Percentiles rank a stretch among this genome's conserved stretches.
phyloP scores from a whole-genome alignment of 1,140 invertebrate genomes.

The Scaptomyza pallida region DNA sequence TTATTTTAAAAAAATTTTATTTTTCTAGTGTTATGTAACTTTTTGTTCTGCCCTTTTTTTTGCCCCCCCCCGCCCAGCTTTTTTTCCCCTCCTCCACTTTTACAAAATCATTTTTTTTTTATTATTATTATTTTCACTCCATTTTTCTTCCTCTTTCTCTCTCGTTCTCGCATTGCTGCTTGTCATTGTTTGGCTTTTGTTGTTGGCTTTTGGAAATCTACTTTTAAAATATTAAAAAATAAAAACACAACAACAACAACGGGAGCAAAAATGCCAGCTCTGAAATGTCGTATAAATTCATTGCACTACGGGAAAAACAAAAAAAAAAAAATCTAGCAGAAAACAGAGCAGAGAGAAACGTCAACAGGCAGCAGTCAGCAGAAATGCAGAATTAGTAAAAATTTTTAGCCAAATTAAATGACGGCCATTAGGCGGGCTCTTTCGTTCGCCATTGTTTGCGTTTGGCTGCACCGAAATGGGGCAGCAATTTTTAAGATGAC shows the following conservation, averaged over 20 bases:
- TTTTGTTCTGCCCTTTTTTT: constrained; percentile 61
- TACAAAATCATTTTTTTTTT: constrained; percentile 11
- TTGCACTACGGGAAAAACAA: too few species aligned
- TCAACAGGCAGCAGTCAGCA: constrained; percentile 3
- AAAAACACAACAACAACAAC: background rate
- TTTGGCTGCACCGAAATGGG: constrained; percentile 42
- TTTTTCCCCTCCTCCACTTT: background rate
- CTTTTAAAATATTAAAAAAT: constrained; percentile 74
- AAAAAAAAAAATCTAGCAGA: constrained; percentile 9
- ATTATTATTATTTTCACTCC: background rate
- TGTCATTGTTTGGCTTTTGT: constrained; percentile 52
- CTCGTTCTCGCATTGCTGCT: constrained; percentile 15
- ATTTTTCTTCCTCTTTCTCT: background rate
- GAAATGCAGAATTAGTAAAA: constrained; percentile 46
- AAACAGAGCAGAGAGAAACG: constrained; percentile 18
- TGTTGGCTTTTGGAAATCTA: constrained; percentile 29
- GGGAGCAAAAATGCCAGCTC: constrained; percentile 17
- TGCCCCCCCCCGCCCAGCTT: constrained; percentile 25
- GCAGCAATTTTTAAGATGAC: constrained; percentile 27
- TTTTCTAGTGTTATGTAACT: too few species aligned
- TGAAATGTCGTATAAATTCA: constrained; percentile 48
- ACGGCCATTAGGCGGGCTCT: constrained; percentile 37
- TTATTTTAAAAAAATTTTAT: too few species aligned
- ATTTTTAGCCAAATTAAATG: constrained; percentile 66
- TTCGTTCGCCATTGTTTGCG: constrained; percentile 45